Base-by-base conservation (phyloP, 2,888 invertebrate genomes). In the Drosophila emarginata region DNA sequence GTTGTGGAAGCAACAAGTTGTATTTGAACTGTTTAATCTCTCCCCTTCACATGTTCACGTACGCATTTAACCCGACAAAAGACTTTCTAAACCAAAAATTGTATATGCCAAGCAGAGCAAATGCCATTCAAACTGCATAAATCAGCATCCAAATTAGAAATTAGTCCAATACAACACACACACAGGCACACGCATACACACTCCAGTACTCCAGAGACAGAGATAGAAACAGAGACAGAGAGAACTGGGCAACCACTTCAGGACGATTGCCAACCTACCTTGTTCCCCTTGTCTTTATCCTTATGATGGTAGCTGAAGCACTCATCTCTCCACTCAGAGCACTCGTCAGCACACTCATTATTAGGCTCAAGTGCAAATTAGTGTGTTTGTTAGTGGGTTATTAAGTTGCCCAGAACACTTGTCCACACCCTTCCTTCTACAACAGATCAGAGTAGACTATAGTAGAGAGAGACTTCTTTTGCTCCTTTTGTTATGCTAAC, bases 331-430 rank as follows among this genome's bases (percentile, higher is more conserved):
- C 14, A 50, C 32, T 51, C 54, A 57, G 65, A 64, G 72, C 87
- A 83, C 77, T 85, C 85, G 79, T 80, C 89, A 84, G 87, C 87
- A 84, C 74, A 80, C 88, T 88, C 87, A 84, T 88, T 84, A 85
- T 88, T 85, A 79, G 88, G 84, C 89, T 85, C 87, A 85, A 88
- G 84, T 88, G 84, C 88, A 85, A 85, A 85, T 85, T 85, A 85
- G 88, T 88, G 84, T 88, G 87, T 85, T 85, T 88, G 84, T 84
- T 84, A 85, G 88, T 85, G 71, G 88, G 77, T 88, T 88, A 85
- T 85, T 88, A 84, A 77, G 87, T 78, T 80, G 78, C 37, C 52
- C 53, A 18, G 28, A 36, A 39, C 32, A 52, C 28, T 11, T 23
- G 45, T 18, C 52, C 60, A 9, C 45, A 36, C 28, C 9, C 37